Percentiles rank a stretch among this genome's conserved stretches.
phyloP scores from a whole-genome alignment of 1,140 invertebrate species.

The Drosophila ironensis region DNA sequence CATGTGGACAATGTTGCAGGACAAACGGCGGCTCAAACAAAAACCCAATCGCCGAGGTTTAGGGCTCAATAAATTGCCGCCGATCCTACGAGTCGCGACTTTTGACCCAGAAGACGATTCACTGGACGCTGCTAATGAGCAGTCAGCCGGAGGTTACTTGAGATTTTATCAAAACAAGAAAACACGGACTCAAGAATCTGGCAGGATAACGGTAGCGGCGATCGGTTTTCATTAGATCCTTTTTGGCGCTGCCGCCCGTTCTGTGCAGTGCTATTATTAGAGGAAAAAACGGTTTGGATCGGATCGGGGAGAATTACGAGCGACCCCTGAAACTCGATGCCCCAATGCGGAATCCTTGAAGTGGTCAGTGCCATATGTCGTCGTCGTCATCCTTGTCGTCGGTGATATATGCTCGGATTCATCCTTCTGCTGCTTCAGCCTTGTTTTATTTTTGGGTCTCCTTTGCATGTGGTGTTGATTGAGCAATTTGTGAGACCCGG shows the following conservation, averaged over 20 bases:
- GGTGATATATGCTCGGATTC: no score
- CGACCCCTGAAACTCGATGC: constrained; percentile 56
- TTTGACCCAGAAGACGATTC: constrained; percentile 47
- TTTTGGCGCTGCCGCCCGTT: constrained; percentile 60
- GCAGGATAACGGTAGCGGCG: constrained; percentile 57
- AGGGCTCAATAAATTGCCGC: constrained; percentile 31
- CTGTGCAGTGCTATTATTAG: constrained; percentile 71
- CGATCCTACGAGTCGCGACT: constrained; percentile 59
- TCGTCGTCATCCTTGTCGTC: constrained; percentile 27
- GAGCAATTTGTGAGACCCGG: constrained; percentile 60
- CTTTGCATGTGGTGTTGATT: constrained; percentile 70
- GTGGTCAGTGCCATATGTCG: constrained; percentile 63
- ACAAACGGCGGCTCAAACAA: constrained; percentile 64
- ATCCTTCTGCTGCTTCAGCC: no score
- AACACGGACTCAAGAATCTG: constrained; percentile 18
- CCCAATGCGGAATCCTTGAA: constrained; percentile 55
- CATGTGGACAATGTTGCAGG: constrained; percentile 55
- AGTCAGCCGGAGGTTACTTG: constrained; percentile 53
- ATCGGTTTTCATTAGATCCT: constrained; percentile 47
- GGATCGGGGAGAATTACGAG: constrained; percentile 28
- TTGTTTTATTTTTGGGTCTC: constrained; percentile 3
- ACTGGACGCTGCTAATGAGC: constrained; percentile 54
- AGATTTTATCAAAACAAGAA: constrained; percentile 75
- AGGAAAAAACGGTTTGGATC: no score
- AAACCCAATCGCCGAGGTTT: constrained; percentile 1